Percentiles rank a stretch among this genome's conserved stretches.
Evolutionary conservation across 2,113 vertebrate genomes (phyloP).

Genomic region (Anarrhichthys ocellatus): DNA sequence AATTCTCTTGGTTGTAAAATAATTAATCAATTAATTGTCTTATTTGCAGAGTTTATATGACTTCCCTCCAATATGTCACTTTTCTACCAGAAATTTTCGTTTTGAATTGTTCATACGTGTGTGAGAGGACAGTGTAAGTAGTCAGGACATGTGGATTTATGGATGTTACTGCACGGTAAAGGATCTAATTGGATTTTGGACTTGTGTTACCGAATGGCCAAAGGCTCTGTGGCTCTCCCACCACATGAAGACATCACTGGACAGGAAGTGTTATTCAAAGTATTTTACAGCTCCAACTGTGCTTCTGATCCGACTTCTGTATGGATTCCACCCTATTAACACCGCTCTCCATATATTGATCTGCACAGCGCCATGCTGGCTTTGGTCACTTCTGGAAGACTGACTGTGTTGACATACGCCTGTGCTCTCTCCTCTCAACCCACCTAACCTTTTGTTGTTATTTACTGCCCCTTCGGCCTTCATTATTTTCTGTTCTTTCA

Average conservation of each 20-base stretch:
- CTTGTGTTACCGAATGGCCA: not conserved
- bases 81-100: not conserved
- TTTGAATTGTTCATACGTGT: not conserved
- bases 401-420: not conserved
- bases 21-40: slow-evolving; percentile 1
- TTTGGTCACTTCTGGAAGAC: not conserved
- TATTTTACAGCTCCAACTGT: not conserved
- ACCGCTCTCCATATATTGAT: not conserved
- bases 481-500: too few species aligned
- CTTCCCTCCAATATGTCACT: not conserved
- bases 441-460: not conserved
- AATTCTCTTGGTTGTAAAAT: slow-evolving; percentile 14
- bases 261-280: not conserved
- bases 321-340: not conserved
- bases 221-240: not conserved
- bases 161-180: not conserved
- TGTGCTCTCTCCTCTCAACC: not conserved
- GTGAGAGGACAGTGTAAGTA: not conserved
- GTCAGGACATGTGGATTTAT: not conserved
- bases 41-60: slow-evolving; percentile 19
- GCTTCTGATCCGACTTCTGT: not conserved
- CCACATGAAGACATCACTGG: not conserved
- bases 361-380: not conserved
- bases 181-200: not conserved
- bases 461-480: not conserved